phyloP scores from a whole-genome alignment of 2,797 vertebrate species.

The Sebastes minor region DNA sequence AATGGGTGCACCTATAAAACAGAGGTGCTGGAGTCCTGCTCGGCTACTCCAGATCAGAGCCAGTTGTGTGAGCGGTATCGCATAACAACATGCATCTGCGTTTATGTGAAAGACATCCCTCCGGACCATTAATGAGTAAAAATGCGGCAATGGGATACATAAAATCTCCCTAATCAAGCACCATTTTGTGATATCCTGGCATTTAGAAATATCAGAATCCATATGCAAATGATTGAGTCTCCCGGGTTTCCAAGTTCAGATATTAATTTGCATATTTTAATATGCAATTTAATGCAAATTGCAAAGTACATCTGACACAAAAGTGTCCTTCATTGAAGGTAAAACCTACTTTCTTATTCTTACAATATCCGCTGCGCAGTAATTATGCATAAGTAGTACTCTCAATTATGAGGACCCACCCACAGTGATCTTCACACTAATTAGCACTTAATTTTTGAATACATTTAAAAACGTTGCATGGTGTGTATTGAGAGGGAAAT shows the following conservation, averaged over 20 bases:
- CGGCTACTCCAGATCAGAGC: slow-evolving; percentile 8
- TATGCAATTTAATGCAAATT: slow-evolving; percentile 65
- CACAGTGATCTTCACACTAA: slow-evolving; percentile 31
- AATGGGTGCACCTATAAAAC: slow-evolving; percentile 8
- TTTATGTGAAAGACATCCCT: slow-evolving; percentile 9
- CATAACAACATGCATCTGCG: background rate
- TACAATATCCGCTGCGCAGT: slow-evolving; percentile 22
- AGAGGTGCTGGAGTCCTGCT: background rate
- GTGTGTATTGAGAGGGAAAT: background rate
- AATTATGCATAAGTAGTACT: slow-evolving; percentile 42
- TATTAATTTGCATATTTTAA: slow-evolving; percentile 68
- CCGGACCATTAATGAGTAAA: slow-evolving; percentile 37
- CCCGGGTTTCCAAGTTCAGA: slow-evolving; percentile 47
- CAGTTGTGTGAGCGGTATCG: background rate
- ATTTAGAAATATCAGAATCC: slow-evolving; percentile 33
- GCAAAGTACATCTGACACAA: slow-evolving; percentile 38
- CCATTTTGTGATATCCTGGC: slow-evolving; percentile 26
- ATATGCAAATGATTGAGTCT: slow-evolving; percentile 44
- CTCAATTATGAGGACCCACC: slow-evolving; percentile 35
- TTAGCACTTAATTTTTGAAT: slow-evolving; percentile 43
- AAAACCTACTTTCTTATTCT: slow-evolving; percentile 41
- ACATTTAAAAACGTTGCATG: slow-evolving; percentile 4
- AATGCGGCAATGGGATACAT: slow-evolving; percentile 1
- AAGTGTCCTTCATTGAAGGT: slow-evolving; percentile 44
- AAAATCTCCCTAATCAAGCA: slow-evolving; percentile 33